Conservation (phyloP, 1,140 invertebrate genomes). For the Leptoteleia sp. region DNA sequence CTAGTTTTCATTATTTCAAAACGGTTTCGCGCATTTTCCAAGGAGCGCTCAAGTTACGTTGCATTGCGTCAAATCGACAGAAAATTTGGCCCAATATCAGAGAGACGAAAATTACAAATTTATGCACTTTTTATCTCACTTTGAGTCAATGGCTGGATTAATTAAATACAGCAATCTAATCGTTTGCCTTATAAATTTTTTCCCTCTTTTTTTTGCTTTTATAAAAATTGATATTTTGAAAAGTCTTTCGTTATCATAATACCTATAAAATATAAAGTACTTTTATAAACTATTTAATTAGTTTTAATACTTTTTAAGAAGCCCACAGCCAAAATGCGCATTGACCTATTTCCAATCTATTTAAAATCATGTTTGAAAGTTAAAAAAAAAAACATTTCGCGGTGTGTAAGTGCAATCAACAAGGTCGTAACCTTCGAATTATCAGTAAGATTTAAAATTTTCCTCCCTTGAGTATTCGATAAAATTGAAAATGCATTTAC, state of each 20-base stretch:
- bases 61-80: background rate
- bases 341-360: conserved; percentile 55
- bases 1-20: background rate
- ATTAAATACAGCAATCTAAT: conserved; percentile 43
- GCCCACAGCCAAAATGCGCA: conserved; percentile 43
- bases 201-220: background rate
- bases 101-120: conserved; percentile 25
- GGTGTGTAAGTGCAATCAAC: conserved; percentile 25
- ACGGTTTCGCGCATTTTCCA: too few relatives aligned
- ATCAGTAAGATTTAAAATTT: conserved; percentile 18
- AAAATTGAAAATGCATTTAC: conserved; percentile 23
- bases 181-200: conserved; percentile 26
- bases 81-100: conserved; percentile 1
- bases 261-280: too few relatives aligned
- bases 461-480: background rate
- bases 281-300: too few relatives aligned
- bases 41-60: background rate
- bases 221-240: too few relatives aligned
- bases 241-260: too few relatives aligned
- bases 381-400: conserved; percentile 22
- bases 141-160: conserved; percentile 28
- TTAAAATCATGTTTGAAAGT: conserved; percentile 40
- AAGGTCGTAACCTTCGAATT: conserved; percentile 39
- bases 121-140: conserved; percentile 35
- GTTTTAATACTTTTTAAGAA: conserved; percentile 13